Conservation (phyloP, 92 coral and sea anemone species). For the Siderastrea siderea region DNA sequence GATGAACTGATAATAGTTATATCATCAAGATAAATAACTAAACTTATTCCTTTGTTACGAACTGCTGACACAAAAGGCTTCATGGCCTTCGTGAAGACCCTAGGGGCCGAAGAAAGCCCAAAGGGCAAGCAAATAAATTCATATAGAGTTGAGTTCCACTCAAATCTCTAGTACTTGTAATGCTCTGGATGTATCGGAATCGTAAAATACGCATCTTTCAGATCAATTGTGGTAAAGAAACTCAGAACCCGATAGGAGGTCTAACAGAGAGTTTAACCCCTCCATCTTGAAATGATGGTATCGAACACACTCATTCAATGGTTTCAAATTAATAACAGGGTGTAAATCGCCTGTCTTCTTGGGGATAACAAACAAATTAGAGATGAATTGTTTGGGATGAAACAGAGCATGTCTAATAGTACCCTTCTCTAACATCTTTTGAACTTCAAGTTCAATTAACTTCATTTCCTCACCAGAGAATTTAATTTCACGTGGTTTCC, state of each 20-base stretch:
- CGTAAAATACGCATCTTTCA: neutral
- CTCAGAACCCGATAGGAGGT: slow-evolving; percentile 15
- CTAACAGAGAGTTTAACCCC: slow-evolving; percentile 23
- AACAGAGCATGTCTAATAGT: neutral
- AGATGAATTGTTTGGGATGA: slow-evolving; percentile 20
- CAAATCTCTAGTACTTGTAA: slow-evolving; percentile 50
- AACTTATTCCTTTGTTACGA: slow-evolving; percentile 45
- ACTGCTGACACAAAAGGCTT: slow-evolving; percentile 46
- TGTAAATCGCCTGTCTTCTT: neutral
- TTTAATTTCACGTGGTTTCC: neutral
- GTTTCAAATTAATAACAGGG: slow-evolving; percentile 26
- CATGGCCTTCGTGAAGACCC: slow-evolving; percentile 50
- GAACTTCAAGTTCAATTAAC: neutral
- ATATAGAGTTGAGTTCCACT: slow-evolving; percentile 38
- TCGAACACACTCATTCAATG: slow-evolving; percentile 38
- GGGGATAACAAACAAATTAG: slow-evolving; percentile 9
- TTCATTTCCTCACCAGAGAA: slow-evolving; percentile 3
- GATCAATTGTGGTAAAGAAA: slow-evolving; percentile 30
- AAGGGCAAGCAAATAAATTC: slow-evolving; percentile 41
- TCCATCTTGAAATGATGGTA: neutral
- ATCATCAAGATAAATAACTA: slow-evolving; percentile 57
- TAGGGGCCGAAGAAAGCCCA: slow-evolving; percentile 45
- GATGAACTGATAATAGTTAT: slow-evolving; percentile 31
- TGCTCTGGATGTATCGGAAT: neutral
- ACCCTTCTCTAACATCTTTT: slow-evolving; percentile 18